Percentiles rank a stretch among this genome's conserved stretches.
These are phyloP conservation scores for Macropodus opercularis DNA, from an alignment of 2,797 vertebrate genomes.

Conservation along the genomic window DNA sequence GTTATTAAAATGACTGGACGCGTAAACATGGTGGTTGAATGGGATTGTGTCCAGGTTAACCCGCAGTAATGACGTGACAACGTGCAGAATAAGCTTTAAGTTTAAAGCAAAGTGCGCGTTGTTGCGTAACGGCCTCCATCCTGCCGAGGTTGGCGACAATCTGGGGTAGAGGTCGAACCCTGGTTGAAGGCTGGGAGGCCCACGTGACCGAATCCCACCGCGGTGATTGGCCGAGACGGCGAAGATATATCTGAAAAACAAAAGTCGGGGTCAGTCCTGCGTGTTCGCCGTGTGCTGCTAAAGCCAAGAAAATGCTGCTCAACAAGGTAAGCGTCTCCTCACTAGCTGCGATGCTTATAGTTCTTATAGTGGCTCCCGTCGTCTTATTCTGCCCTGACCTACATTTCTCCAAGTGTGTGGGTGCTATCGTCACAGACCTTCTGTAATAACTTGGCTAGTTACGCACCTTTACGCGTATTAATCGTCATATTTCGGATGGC, in stretches of 20 bases:
- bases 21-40: too few species aligned
- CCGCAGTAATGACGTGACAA: too few species aligned
- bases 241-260: neutral
- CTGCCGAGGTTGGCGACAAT: slow-evolving; percentile 43
- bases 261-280: neutral
- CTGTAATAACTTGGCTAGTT: neutral
- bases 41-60: too few species aligned
- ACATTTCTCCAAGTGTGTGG: too few species aligned
- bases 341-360: neutral
- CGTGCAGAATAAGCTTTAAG: too few species aligned
- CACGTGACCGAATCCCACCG: slow-evolving; percentile 46
- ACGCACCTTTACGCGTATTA: neutral
- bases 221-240: slow-evolving; percentile 63
- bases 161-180: slow-evolving; percentile 67
- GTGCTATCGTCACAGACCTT: neutral
- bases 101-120: neutral
- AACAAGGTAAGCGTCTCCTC: slow-evolving; percentile 68
- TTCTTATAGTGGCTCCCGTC: neutral
- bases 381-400: neutral
- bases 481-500: too few species aligned
- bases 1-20: too few species aligned
- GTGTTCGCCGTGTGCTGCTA: neutral
- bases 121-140: too few species aligned
- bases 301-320: slow-evolving; percentile 72
- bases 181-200: rapidly evolving